Percentiles rank a stretch among this genome's conserved stretches.
Evolutionary conservation across 2,888 invertebrate genomes (phyloP).

Genomic region (Tetranychus truncatus): DNA sequence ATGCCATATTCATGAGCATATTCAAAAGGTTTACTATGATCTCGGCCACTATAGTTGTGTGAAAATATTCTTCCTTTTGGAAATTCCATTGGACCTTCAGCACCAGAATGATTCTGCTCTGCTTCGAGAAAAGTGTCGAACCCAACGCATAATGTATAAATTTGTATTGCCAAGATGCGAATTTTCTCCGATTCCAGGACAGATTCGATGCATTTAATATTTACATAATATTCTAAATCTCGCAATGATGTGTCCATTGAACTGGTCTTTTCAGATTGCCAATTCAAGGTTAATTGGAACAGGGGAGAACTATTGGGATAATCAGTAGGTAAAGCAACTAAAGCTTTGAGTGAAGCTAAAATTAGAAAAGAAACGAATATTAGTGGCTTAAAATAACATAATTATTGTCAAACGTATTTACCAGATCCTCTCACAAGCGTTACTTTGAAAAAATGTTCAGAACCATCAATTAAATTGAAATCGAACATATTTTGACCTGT

Average conservation of each 20-base stretch:
- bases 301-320: not conserved
- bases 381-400: not conserved
- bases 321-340: constrained; percentile 2
- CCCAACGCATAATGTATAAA: not conserved
- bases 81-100: constrained; percentile 8
- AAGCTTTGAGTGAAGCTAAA: constrained; percentile 5
- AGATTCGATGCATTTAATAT: not conserved
- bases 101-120: constrained; percentile 4
- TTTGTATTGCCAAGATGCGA: not conserved
- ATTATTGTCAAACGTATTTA: not conserved
- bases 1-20: constrained; percentile 5
- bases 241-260: not conserved
- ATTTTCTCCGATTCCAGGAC: not conserved
- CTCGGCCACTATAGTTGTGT: not conserved
- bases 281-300: constrained; percentile 5
- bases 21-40: constrained; percentile 10
- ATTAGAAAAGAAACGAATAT: not conserved
- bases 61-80: constrained; percentile 6
- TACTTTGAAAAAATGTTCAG: not conserved
- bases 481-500: not conserved
- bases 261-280: constrained; percentile 11
- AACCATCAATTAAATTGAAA: not conserved
- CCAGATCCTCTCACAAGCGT: constrained; percentile 2
- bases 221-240: not conserved
- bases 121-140: constrained; percentile 3